Evolutionary conservation across 2,888 invertebrate genomes (phyloP).

Genomic region (Parnassius smintheus): DNA sequence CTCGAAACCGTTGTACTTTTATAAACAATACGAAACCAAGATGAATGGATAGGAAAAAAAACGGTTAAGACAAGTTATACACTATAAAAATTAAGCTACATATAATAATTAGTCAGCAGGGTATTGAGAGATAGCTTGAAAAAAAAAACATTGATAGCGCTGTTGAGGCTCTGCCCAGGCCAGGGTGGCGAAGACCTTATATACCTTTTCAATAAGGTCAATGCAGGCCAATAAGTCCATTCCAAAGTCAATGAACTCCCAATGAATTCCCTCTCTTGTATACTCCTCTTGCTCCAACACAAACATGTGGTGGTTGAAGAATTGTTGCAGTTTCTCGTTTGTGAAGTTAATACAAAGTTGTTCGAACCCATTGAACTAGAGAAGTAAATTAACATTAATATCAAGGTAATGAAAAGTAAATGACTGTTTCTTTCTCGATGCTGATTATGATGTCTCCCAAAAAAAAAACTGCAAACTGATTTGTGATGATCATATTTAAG

Average conservation of each 20-base stretch:
- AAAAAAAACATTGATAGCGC: slow-evolving; percentile 39
- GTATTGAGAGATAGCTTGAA: slow-evolving; percentile 39
- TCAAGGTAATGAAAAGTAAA: slow-evolving; percentile 32
- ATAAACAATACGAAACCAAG: slow-evolving; percentile 59
- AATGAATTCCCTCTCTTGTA: slow-evolving; percentile 97
- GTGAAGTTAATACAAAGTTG: slow-evolving; percentile 99
- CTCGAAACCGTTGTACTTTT: slow-evolving; percentile 96
- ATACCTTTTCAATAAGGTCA: slow-evolving; percentile 98
- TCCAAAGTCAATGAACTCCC: slow-evolving; percentile 99
- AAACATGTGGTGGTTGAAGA: slow-evolving; percentile 99
- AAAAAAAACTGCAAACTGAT: no score
- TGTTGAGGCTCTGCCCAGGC: slow-evolving; percentile 43
- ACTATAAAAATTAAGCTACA: slow-evolving; percentile 34
- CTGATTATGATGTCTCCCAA: slow-evolving; percentile 5
- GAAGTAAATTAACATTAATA: slow-evolving; percentile 65
- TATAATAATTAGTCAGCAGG: slow-evolving; percentile 50
- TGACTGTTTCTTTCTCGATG: not conserved
- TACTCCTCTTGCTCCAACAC: slow-evolving; percentile 99
- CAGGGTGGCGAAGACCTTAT: slow-evolving; percentile 57
- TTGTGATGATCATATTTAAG: no score
- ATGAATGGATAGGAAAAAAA: slow-evolving; percentile 49
- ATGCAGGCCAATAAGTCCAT: slow-evolving; percentile 99
- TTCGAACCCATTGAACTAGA: slow-evolving; percentile 98
- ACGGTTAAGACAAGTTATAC: slow-evolving; percentile 44
- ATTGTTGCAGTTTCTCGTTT: slow-evolving; percentile 99